phyloP scores from a whole-genome alignment of 2,888 invertebrate species.

The Liodrosophila aerea region DNA sequence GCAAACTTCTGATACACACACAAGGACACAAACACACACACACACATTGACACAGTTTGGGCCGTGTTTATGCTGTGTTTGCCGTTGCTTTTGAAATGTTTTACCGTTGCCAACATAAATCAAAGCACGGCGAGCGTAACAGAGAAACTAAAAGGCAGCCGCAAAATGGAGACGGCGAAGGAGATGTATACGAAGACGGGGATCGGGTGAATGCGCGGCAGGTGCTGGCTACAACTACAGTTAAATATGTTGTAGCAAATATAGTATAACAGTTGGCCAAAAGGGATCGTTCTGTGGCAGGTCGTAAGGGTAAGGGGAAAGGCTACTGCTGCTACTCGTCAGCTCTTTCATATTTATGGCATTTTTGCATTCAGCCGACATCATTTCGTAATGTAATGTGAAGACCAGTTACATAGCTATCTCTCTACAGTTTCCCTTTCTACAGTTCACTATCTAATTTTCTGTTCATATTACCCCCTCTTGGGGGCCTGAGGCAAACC shows the following conservation, averaged over 20 bases:
- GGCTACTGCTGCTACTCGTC: conserved; percentile 61
- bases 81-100: conserved; percentile 68
- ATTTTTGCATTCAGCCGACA: conserved; percentile 76
- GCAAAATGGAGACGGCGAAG: conserved; percentile 37
- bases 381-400: conserved; percentile 75
- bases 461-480: not conserved
- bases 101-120: conserved; percentile 53
- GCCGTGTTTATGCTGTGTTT: conserved; percentile 37
- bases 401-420: conserved; percentile 59
- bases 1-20: conserved; percentile 52
- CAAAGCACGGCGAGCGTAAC: conserved; percentile 28
- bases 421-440: not conserved
- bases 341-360: conserved; percentile 78
- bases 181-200: not conserved
- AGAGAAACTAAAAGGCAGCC: conserved; percentile 66
- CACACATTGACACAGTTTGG: conserved; percentile 55
- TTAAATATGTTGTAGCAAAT: conserved; percentile 77
- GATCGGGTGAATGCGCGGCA: conserved; percentile 17
- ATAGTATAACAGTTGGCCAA: conserved; percentile 72
- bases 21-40: conserved; percentile 11
- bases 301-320: not conserved
- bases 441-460: conserved; percentile 11
- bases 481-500: conserved; percentile 13
- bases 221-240: conserved; percentile 59
- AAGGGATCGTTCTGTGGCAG: conserved; percentile 31